Evolutionary conservation across 2,797 vertebrate genomes (phyloP).

Genomic region (Micromesistius poutassou): DNA sequence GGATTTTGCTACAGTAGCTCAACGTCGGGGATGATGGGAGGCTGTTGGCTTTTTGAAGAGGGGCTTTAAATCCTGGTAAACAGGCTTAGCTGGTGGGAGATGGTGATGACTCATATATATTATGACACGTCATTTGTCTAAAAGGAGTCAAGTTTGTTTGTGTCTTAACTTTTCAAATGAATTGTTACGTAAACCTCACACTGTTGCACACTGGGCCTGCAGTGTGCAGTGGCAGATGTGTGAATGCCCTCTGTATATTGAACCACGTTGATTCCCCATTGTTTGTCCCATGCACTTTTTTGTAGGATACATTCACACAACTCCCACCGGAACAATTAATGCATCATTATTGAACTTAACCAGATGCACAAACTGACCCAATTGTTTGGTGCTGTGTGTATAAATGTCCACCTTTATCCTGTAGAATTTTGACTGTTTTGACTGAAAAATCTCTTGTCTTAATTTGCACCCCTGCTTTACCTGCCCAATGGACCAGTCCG

Average conservation of each 20-base stretch:
- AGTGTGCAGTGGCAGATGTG: background rate
- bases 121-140: conserved; percentile 22
- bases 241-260: background rate
- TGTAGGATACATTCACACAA: background rate
- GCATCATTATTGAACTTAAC: conserved; percentile 33
- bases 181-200: background rate
- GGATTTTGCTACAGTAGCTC: conserved; percentile 38
- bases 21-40: conserved; percentile 32
- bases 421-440: background rate
- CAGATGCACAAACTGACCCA: conserved; percentile 35
- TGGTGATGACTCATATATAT: conserved; percentile 53
- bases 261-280: too few relatives aligned
- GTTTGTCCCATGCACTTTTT: too few relatives aligned
- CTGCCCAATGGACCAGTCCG: too few relatives aligned
- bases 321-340: too few relatives aligned
- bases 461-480: too few relatives aligned
- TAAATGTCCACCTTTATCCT: conserved; percentile 5
- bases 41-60: conserved; percentile 36
- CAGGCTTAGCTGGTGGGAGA: conserved; percentile 42
- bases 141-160: background rate
- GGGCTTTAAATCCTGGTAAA: conserved; percentile 46
- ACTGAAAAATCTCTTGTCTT: too few relatives aligned
- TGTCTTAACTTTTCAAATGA: background rate
- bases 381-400: conserved; percentile 35
- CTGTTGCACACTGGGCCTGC: background rate